Evolutionary conservation across 2,113 vertebrate species (phyloP).

Genomic region (Indicator indicator): DNA sequence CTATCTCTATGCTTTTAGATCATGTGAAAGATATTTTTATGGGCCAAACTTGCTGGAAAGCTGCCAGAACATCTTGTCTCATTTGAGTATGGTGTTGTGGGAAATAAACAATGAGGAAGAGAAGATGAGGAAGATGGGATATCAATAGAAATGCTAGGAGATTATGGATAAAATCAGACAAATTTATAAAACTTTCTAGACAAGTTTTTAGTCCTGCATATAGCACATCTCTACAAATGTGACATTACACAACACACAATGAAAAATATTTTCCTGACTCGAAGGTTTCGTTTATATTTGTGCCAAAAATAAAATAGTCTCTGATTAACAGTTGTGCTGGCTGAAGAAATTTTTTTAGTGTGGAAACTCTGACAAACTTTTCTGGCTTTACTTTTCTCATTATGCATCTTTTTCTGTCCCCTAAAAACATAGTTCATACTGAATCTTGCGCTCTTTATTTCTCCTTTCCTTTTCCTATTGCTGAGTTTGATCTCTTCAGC

Average conservation of each 20-base stretch:
- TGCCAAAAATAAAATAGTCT: conserved; percentile 56
- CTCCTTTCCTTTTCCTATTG: background rate
- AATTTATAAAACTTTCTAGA: conserved; percentile 1
- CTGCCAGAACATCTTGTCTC: background rate
- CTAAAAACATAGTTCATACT: background rate
- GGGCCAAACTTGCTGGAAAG: background rate
- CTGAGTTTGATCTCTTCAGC: background rate
- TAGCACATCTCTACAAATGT: background rate
- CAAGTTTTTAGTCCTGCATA: background rate
- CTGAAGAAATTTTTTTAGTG: conserved; percentile 56
- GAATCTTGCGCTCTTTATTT: background rate
- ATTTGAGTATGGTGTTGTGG: background rate
- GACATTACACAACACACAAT: background rate
- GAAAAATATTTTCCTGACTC: conserved; percentile 52
- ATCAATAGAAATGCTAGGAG: background rate
- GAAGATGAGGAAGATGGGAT: background rate
- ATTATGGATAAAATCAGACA: background rate
- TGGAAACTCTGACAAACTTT: conserved; percentile 39
- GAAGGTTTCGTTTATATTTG: conserved; percentile 45
- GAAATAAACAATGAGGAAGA: conserved; percentile 13
- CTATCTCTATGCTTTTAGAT: background rate
- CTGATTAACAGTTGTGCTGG: conserved; percentile 53
- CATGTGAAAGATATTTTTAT: background rate
- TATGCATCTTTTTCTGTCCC: background rate
- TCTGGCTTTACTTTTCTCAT: conserved; percentile 41